Base-by-base conservation (phyloP, 2,888 invertebrate species). In the Nasonovia ribisnigri region DNA sequence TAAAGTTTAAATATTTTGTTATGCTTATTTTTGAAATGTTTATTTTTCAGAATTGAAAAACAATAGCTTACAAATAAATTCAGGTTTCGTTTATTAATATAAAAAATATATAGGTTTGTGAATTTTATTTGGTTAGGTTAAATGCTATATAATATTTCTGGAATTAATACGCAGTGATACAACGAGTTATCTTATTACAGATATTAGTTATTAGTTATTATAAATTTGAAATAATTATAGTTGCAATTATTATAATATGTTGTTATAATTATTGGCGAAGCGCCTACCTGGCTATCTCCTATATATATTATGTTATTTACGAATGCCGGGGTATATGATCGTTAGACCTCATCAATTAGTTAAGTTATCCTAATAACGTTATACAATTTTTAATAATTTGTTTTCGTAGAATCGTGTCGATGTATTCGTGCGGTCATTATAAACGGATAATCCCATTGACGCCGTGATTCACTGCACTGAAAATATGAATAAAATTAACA, bases 401-500 rank as follows among this genome's bases (percentile, higher is more conserved):
- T 91, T 84, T 51, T 10, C 42, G 13, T 24, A 91, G 91, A 57
- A n/a, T 91, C 77, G 10, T 1, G 42, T 90, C 48, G 26, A 77
- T 77, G 90, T 26, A 10, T 60, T 43, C 26, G n/a, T 24, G 5
- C n/a, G 24, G 24, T 77, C 77, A 20, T 77, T 87, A n/a, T 57
- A 91, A 57, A 16, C 84, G 54, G 77, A 77, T 57, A 90, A 46
- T 77, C 36, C 8, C 20, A 36, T 43, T 5, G 43, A 57, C 13
- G 54, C 57, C 6, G 57, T 43, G 42, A 54, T 8, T 88, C 29
- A 3, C 6, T 5, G 16, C 67, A 46, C 51, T 54, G 43, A 51
- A 11, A 77, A 77, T 42, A 67, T 60, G 60, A 36, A 87, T 11
- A 88, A 43, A 24, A 93, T 93, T 16, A 90, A 86, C 10, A 94